phyloP scores from a whole-genome alignment of 2,888 invertebrate genomes.

The Tortricodes alternella region DNA sequence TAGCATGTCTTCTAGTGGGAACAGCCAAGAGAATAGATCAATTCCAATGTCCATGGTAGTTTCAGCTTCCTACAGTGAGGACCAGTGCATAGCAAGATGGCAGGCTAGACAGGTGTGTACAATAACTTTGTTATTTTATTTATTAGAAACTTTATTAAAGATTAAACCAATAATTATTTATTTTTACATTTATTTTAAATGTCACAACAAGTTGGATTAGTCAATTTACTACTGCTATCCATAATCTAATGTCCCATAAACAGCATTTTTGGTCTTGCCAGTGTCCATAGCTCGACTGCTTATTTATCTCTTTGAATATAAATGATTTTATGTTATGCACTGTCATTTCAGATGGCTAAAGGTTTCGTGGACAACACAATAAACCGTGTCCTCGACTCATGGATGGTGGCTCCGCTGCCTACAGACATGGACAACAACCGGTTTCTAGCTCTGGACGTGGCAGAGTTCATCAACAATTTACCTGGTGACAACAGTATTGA shows the following conservation, averaged over 20 bases:
- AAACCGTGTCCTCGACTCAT: slow-evolving; percentile 85
- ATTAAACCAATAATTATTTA: neutral
- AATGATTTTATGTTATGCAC: neutral
- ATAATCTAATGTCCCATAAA: no score
- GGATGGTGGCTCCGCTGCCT: slow-evolving; percentile 76
- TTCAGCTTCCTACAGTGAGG: slow-evolving; percentile 56
- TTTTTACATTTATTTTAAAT: no score
- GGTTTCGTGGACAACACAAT: slow-evolving; percentile 87
- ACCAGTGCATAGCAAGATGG: slow-evolving; percentile 80
- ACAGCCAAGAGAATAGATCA: slow-evolving; percentile 39
- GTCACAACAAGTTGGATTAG: no score
- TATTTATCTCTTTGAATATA: neutral
- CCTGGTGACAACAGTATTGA: slow-evolving; percentile 84
- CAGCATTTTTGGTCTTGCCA: no score
- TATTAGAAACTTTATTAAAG: neutral
- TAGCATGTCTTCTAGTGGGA: slow-evolving; percentile 36
- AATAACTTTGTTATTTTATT: neutral
- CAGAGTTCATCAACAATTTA: slow-evolving; percentile 80
- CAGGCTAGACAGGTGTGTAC: slow-evolving; percentile 84
- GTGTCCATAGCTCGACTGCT: neutral
- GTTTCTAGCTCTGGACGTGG: slow-evolving; percentile 67
- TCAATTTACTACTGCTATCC: no score
- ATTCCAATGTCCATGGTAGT: slow-evolving; percentile 51
- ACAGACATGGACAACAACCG: slow-evolving; percentile 60
- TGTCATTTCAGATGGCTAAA: slow-evolving; percentile 78